Evolutionary conservation across 2,113 vertebrate genomes (phyloP), one percentile per base, ranked within the genome.

Genomic region (Lasiurus borealis): DNA sequence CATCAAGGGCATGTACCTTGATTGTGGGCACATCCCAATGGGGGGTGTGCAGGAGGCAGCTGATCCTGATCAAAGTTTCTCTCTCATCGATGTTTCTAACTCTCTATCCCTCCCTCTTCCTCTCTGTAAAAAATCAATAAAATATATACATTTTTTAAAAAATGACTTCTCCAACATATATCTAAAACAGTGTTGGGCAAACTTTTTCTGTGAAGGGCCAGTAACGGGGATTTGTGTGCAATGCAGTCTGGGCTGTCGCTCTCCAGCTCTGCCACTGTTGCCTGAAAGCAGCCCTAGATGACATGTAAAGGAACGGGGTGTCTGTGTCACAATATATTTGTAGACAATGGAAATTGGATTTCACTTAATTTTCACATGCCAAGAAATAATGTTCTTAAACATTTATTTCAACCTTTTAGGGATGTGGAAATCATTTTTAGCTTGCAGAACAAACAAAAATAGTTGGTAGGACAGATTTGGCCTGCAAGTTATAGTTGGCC

Each of bases 401-500:
- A 19, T 44, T 66, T 89, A 3, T 68, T 46, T 44, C 48, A 68
- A 48, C 18, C 19, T 57, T 46, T 78, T 44, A 59, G 62, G 77
- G 72, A 27, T 48, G 2, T 75, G 21, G 27, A 88, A 90, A 75
- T 1, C 5, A 78, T 40, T 73, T 78, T 95, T 90, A 90, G 27
- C 54, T 96, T 48, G 8, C 1, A 75, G 15, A 62, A 16, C n/a
- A 15, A n/a, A 12, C 3, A 46, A 68, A 91, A 80, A 64, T 18
- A 88, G 10, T 6, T 6, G 9, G 12, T 4, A 40, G 57, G 27
- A 71, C 6, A 75, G 6, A n/a, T 48, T 69, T 72, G 27, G 40
- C n/a, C 54, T 50, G 1, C 7, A 19, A 16, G 4, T 31, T 21
- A 0, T 15, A 72, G 36, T 77, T 59, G n/a, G 11, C 18, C 25